Conservation (phyloP, 2,888 invertebrate species). For the Synergus umbraculus region DNA sequence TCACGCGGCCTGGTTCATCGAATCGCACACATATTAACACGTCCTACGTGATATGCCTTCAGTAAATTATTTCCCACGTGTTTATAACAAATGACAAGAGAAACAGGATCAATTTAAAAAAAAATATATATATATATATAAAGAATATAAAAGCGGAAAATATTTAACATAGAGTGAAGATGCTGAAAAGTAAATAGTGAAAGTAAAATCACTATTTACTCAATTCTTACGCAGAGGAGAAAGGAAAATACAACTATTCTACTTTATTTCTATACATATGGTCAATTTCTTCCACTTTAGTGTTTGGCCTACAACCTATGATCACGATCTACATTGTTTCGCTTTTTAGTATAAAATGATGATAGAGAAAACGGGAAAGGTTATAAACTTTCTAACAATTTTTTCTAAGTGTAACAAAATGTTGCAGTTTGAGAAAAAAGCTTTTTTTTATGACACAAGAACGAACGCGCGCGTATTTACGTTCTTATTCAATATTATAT, state of each 20-base stretch:
- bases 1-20: conserved; percentile 61
- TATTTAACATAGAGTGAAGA: background rate
- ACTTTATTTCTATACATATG: background rate
- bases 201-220: background rate
- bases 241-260: conserved; percentile 1
- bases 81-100: conserved; percentile 8
- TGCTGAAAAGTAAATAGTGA: background rate
- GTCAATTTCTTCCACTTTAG: conserved; percentile 15
- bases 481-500: too few relatives aligned
- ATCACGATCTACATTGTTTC: conserved; percentile 21
- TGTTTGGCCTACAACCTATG: conserved; percentile 8
- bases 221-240: background rate
- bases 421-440: background rate
- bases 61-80: conserved; percentile 49
- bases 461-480: too few relatives aligned
- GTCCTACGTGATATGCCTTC: conserved; percentile 58
- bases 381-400: conserved; percentile 19
- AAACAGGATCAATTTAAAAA: background rate
- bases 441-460: too few relatives aligned
- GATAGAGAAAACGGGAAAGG: conserved; percentile 3
- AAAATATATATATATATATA: background rate
- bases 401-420: background rate
- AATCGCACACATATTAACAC: conserved; percentile 57
- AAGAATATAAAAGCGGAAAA: background rate
- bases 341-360: conserved; percentile 3